Base-by-base conservation (phyloP, 1,140 invertebrate species). In the Leptonema lineaticorne region DNA sequence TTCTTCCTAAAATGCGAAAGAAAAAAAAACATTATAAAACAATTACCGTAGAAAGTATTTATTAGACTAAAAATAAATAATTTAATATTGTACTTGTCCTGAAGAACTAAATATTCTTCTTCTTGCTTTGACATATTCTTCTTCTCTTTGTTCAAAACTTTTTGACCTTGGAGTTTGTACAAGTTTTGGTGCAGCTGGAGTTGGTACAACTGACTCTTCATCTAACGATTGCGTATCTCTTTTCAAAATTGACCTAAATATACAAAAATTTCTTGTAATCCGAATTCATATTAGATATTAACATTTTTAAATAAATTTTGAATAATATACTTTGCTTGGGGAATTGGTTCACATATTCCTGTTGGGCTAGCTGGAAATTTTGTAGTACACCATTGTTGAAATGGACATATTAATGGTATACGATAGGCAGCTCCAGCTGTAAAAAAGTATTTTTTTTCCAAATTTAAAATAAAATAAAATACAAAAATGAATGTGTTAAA, bases 141-240 rank as follows among this genome's bases (percentile, higher is more conserved):
- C 89, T 76, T 95, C 92, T 24, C 94, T 82, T 78, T 96, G 93
- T 78, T 96, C 94, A 75, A 95, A 91, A 73, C 92, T 95, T 78
- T 94, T 94, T 76, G 90, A 92, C 48, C 92, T 84, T 62, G 89
- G 83, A 9, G 33, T 45, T 11, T 48, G 63, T 27, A 56, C 26
- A n/a, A 68, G 28, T 14, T 60, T 63, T 3, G 68, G 62, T 14
- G 46, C 50, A 14, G 58, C 46, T 8, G 41, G 22, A 57, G 20
- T 18, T 2, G 57, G 28, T 6, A 58, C 22, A 11, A 57, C 66
- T 4, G 63, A 37, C 24, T 72, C 70, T 18, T 92, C 90, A 71
- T 93, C 92, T 74, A 91, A 87, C 16, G 90, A 92, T 65, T 86
- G 88, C 1, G 89, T 89, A 74, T 92, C 91, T 24, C 92, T 81